Percentiles rank a stretch among this genome's conserved stretches.
phyloP scores from a whole-genome alignment of 2,113 vertebrate genomes.

The Zonotrichia leucophrys region DNA sequence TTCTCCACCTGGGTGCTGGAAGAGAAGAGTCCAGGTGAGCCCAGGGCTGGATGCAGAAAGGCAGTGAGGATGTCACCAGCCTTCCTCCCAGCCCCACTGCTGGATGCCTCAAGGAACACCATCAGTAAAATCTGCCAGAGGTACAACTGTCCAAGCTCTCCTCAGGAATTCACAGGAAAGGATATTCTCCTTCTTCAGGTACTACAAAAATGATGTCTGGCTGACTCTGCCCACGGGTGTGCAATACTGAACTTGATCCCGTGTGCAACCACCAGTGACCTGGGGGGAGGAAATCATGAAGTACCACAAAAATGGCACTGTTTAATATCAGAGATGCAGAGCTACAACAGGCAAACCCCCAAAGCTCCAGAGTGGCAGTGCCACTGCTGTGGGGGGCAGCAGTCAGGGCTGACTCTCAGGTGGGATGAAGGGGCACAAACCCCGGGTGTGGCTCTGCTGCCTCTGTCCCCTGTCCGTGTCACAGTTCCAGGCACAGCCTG shows the following conservation, averaged over 20 bases:
- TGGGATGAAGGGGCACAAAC: neutral
- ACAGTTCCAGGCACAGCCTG: neutral
- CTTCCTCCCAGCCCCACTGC: fast-evolving
- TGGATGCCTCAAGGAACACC: neutral
- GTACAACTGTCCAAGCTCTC: neutral
- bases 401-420: neutral
- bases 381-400: neutral
- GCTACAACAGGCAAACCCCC: neutral
- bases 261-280: neutral
- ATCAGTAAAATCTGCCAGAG: neutral
- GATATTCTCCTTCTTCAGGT: neutral
- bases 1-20: constrained; percentile 93
- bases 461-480: neutral
- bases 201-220: neutral
- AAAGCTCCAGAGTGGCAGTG: neutral
- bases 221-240: neutral
- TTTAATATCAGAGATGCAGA: neutral
- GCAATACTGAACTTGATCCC: neutral
- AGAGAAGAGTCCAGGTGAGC: constrained; percentile 37
- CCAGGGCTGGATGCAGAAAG: neutral
- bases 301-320: fast-evolving
- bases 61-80: neutral
- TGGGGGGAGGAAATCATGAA: neutral
- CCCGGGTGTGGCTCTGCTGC: neutral
- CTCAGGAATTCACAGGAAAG: neutral